These are phyloP conservation scores for Pseudomyrmex pallidus DNA, from an alignment of 1,140 invertebrate genomes.

Conservation along the genomic window DNA sequence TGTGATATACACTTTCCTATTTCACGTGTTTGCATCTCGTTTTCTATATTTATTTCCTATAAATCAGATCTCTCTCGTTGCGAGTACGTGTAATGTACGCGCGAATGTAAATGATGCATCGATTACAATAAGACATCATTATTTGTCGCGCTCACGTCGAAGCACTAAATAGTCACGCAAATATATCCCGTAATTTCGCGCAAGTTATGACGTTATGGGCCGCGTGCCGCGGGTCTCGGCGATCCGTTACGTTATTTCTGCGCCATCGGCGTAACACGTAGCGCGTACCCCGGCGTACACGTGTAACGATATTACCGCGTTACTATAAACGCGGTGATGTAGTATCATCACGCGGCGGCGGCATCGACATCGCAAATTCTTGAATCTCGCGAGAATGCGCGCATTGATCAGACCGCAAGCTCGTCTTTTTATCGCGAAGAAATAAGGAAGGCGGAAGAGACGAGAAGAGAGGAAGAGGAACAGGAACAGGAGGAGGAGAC, in stretches of 20 bases:
- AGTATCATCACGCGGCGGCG: background rate
- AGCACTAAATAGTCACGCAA: slow-evolving; percentile 56
- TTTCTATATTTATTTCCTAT: slow-evolving; percentile 33
- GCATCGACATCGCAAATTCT: slow-evolving; percentile 25
- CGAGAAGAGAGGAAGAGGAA: background rate
- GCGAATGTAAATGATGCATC: slow-evolving; percentile 31
- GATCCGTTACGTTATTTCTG: slow-evolving; percentile 56
- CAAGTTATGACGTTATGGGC: slow-evolving; percentile 37
- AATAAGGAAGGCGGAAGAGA: background rate
- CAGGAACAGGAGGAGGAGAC: background rate
- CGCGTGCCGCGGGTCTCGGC: slow-evolving; percentile 42
- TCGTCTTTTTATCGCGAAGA: slow-evolving; percentile 22
- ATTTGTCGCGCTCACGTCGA: slow-evolving; percentile 57
- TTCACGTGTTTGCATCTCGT: background rate
- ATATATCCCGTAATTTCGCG: slow-evolving; percentile 48
- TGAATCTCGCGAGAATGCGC: background rate
- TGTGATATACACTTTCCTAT: slow-evolving; percentile 6
- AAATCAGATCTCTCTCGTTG: slow-evolving; percentile 9
- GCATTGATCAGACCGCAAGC: slow-evolving; percentile 17
- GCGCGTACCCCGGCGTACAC: slow-evolving; percentile 7
- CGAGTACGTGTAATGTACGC: background rate
- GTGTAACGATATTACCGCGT: slow-evolving; percentile 36
- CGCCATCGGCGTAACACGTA: slow-evolving; percentile 52
- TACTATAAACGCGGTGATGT: slow-evolving; percentile 40
- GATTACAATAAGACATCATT: slow-evolving; percentile 56